phyloP scores from a whole-genome alignment of 2,797 vertebrate species.

The Philypnodon macrostomus region DNA sequence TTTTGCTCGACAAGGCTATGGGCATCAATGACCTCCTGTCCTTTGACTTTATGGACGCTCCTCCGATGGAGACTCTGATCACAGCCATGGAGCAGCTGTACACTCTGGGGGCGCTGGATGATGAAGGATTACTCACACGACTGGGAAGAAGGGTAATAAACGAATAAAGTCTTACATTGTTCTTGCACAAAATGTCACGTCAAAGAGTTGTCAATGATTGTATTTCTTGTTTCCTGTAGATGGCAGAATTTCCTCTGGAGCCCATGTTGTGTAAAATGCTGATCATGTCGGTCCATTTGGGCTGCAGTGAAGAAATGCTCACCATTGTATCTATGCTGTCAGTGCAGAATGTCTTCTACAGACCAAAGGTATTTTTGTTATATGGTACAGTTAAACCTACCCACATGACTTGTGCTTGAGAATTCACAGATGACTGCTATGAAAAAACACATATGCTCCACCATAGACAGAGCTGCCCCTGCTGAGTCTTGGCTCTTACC shows the following conservation, averaged over 20 bases:
- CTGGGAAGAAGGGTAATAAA: conserved; percentile 87
- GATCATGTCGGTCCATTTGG: conserved; percentile 98
- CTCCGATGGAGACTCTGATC: conserved; percentile 97
- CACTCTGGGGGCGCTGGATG: conserved; percentile 93
- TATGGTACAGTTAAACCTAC: too few species aligned
- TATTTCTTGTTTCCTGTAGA: conserved; percentile 68
- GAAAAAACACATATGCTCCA: too few species aligned
- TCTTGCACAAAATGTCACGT: too few species aligned
- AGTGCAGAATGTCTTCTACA: conserved; percentile 97
- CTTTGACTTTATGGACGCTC: conserved; percentile 99
- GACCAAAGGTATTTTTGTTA: conserved; percentile 89
- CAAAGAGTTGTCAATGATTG: too few species aligned
- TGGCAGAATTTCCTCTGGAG: conserved; percentile 98
- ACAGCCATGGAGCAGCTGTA: conserved; percentile 99
- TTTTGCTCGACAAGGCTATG: conserved; percentile 84
- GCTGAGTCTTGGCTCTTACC: too few species aligned
- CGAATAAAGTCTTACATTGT: neutral
- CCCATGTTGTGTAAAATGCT: conserved; percentile 99
- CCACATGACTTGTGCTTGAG: too few species aligned
- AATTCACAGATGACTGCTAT: too few species aligned
- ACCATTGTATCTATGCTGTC: conserved; percentile 98
- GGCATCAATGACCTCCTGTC: conserved; percentile 97
- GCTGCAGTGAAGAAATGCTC: conserved; percentile 97
- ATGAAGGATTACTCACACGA: conserved; percentile 93
- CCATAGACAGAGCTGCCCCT: too few species aligned